Evolutionary conservation across 2,113 vertebrate genomes (phyloP).

Genomic region (Brienomyrus brachyistius): DNA sequence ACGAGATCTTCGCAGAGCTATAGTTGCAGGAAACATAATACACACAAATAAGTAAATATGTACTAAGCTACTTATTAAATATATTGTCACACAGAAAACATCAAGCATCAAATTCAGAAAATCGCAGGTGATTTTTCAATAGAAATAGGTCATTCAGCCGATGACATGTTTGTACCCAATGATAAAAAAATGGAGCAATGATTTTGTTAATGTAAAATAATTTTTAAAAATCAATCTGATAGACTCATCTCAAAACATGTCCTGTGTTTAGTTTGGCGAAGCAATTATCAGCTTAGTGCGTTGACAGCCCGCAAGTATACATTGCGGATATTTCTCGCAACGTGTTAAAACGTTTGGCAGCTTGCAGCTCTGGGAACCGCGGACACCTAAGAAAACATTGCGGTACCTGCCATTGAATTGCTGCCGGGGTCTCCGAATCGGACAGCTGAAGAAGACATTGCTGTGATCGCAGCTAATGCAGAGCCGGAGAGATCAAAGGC

Average conservation of each 20-base stretch:
- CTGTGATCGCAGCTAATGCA: slow-evolving; percentile 52
- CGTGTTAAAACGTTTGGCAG: slow-evolving; percentile 73
- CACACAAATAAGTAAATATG: background rate
- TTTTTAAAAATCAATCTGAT: background rate
- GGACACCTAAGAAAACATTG: slow-evolving; percentile 90
- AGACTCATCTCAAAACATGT: background rate
- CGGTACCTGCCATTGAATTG: slow-evolving; percentile 62
- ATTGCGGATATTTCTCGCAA: slow-evolving; percentile 65
- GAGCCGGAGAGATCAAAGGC: slow-evolving; percentile 78
- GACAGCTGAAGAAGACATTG: slow-evolving; percentile 96
- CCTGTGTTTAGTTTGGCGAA: slow-evolving; percentile 3
- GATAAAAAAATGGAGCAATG: background rate
- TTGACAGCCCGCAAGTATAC: slow-evolving; percentile 57
- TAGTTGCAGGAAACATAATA: background rate
- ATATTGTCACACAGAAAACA: background rate
- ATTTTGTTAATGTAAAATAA: background rate
- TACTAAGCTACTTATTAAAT: background rate
- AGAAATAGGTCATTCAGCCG: background rate
- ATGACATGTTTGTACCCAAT: background rate
- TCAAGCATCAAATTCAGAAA: background rate
- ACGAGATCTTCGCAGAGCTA: slow-evolving; percentile 30
- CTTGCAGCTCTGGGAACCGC: slow-evolving; percentile 57
- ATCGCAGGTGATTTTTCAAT: background rate
- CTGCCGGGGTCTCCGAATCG: slow-evolving; percentile 53
- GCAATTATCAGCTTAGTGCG: slow-evolving; percentile 34